Base-by-base conservation (phyloP, 2,888 invertebrate species). In the Melanotus villosus region DNA sequence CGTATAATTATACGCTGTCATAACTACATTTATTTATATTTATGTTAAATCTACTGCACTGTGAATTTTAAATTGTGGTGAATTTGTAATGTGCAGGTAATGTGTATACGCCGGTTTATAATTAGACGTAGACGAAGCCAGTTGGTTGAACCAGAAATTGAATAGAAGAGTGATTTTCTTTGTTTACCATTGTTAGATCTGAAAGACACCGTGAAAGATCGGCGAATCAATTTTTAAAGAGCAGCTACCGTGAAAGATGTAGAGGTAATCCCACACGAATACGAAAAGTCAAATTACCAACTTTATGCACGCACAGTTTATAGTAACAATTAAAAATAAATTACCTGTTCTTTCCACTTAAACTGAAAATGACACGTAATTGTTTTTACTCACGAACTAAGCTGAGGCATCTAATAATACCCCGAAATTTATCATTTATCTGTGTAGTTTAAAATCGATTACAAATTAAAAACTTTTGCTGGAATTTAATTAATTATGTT, bases 181-280 rank as follows among this genome's bases (percentile, higher is more conserved):
- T 59, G 59, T 59, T 59, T 59, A 30, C 45, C 45, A 59, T 59
- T 59, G 59, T 59, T 43, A 23, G 23, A 21, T 14, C 19, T 59
- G 32, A 59, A 59, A 45, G 43, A 59, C 41, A 59, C 45, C 59
- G 59, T 59, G 45, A 32, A 59, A 59, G 41, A 59, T 59, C 59
- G 26, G 45, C 59, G 59, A 59, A 45, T 59, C 45, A 59, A 59
- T 45, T 59, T 59, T 59, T 45, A 59, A 30, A 45, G 34, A 45
- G 45, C 32, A 59, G 59, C 59, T 59, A 59, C 59, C 59, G 59
- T 59, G 59, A 30, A 57, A 57, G 41, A 57, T 41, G 41, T 41
- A 41, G 23, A 47, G 47, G 6, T 47, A 23, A 19, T 47, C 47
- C 19, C 47, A 47, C 47, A 23, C 47, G 47, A 47, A 47, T 23